Conservation (phyloP, 1,140 invertebrate species). For the Polypedilum vanderplanki region DNA sequence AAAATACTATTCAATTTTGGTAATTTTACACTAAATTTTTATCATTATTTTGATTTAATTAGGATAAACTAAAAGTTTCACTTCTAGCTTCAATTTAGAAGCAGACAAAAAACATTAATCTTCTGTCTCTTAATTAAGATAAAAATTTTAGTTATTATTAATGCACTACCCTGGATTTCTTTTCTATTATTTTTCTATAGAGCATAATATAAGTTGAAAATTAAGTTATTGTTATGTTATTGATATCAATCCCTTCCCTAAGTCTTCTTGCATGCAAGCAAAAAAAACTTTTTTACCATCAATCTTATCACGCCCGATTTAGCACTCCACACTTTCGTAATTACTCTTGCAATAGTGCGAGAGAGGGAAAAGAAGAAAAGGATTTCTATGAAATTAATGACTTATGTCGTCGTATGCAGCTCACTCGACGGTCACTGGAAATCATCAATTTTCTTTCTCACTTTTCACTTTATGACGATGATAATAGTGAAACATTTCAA, state of each 20-base stretch:
- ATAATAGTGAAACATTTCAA: slow-evolving; percentile 4
- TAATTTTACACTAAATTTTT: no score
- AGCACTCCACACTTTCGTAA: slow-evolving; percentile 24
- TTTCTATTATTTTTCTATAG: no score
- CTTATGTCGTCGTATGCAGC: slow-evolving; percentile 1
- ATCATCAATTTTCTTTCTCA: neutral
- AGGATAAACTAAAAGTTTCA: no score
- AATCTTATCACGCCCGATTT: slow-evolving; percentile 28
- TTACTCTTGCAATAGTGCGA: neutral
- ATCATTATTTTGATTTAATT: no score
- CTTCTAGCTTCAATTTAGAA: no score
- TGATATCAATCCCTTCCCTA: neutral
- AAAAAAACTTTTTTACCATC: slow-evolving; percentile 11
- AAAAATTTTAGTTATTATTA: no score
- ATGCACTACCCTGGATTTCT: no score
- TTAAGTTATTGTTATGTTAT: no score
- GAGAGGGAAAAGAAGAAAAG: neutral
- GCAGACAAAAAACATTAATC: no score
- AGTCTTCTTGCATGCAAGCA: neutral
- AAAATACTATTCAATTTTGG: no score
- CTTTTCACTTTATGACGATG: neutral
- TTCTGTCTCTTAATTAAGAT: no score
- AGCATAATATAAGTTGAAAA: no score
- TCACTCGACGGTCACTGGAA: slow-evolving; percentile 2
- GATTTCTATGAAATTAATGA: neutral